Evolutionary conservation across 1,140 invertebrate genomes (phyloP), one percentile per base, ranked within the genome.

Genomic region (Ridgeia piscesae): DNA sequence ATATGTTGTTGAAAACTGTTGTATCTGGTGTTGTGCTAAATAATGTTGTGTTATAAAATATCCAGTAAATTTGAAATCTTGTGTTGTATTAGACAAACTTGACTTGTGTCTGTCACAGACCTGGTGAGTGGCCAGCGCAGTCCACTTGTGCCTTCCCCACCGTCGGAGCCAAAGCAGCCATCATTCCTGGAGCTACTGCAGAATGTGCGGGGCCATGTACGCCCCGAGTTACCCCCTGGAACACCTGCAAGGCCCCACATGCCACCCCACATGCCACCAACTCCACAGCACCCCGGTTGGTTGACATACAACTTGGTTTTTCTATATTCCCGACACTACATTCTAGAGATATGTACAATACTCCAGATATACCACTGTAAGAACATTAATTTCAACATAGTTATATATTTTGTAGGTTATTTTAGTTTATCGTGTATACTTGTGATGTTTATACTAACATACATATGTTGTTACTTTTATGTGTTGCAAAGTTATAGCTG

Each of bases 41-140:
- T n/a, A n/a, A n/a, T n/a, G n/a, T n/a, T n/a, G 4, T 42, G 42
- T 42, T 42, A 42, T 42, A 42, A 42, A 42, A 11, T 42, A 42
- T 42, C 42, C 42, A n/a, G 42, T 42, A 6, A 42, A 4, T 42
- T 42, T 42, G 42, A 4, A 42, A 42, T 42, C 11, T n/a, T n/a
- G n/a, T n/a, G n/a, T n/a, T n/a, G n/a, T 11, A 11, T 42, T 42
- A 42, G 42, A 42, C 4, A 42, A 6, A 21, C 58, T 77, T 77
- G 6, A 31, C 2, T 31, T 27, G 58, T 0, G 6, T 77, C 17
- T 77, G 17, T 94, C 93, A 89, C 93, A 95, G 94, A 95, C 92
- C 93, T 95, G n/a, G 89, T 95, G 58, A 94, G 94, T 93, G 95
- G 94, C 33, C 93, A 93, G 9, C 94, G 92, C 89, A 95, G 95